phyloP scores from a whole-genome alignment of 2,113 vertebrate genomes.

The Pachyramphus minor region DNA sequence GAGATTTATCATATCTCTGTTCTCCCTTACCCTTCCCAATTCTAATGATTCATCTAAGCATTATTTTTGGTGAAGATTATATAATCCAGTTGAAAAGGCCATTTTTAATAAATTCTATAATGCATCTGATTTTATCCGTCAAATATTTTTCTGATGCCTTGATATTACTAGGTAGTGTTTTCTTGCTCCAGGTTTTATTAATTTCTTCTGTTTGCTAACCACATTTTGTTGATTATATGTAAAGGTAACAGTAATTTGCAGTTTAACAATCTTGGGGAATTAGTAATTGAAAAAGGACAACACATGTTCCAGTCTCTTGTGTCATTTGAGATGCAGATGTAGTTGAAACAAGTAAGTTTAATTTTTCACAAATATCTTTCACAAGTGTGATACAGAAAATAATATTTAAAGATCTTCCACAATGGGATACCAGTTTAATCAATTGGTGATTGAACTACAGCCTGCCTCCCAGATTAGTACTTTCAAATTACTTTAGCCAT shows the following conservation, averaged over 20 bases:
- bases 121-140: not conserved
- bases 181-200: not conserved
- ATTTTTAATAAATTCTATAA: not conserved
- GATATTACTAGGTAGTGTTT: not conserved
- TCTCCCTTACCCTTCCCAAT: not conserved
- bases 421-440: not conserved
- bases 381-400: not conserved
- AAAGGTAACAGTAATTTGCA: not conserved
- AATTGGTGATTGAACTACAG: not conserved
- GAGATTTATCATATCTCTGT: not conserved
- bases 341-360: not conserved
- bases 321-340: not conserved
- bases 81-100: not conserved
- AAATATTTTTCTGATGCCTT: not conserved
- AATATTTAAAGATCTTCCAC: not conserved
- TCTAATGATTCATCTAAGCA: conserved; percentile 9
- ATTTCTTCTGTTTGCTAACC: not conserved
- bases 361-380: not conserved
- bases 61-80: conserved; percentile 26
- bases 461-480: not conserved
- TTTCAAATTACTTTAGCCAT: not conserved
- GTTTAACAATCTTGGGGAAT: not conserved
- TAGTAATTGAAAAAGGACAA: not conserved
- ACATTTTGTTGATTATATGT: not conserved
- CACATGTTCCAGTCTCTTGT: not conserved